Evolutionary conservation across 2,797 vertebrate species (phyloP).

Genomic region (Squalus acanthias): DNA sequence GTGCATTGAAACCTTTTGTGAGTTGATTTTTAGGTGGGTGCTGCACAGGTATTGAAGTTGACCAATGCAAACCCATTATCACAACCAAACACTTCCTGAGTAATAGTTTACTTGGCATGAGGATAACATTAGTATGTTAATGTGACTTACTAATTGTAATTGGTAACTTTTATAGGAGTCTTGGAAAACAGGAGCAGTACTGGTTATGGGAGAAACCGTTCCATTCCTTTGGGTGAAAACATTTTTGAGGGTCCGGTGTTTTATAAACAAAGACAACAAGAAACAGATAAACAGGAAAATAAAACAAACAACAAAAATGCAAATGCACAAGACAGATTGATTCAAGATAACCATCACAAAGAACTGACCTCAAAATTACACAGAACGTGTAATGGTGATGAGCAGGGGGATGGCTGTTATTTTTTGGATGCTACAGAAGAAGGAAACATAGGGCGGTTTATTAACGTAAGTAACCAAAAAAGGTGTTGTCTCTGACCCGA

Average conservation of each 20-base stretch:
- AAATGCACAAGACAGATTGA: not conserved
- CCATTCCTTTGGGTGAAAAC: not conserved
- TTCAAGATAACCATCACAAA: not conserved
- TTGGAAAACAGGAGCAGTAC: not conserved
- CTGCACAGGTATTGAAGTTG: not conserved
- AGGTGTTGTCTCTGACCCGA: not conserved
- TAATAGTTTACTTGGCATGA: not conserved
- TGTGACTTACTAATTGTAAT: not conserved
- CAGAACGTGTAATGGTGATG: not conserved
- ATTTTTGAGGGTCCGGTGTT: not conserved
- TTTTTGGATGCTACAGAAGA: conserved; percentile 80
- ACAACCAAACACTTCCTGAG: not conserved
- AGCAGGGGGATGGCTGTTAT: conserved; percentile 49
- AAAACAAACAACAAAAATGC: not conserved
- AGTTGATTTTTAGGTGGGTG: not conserved
- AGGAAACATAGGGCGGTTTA: conserved; percentile 86
- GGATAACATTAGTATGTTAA: not conserved
- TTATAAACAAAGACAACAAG: not conserved
- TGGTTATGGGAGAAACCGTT: not conserved
- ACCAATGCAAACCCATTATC: not conserved
- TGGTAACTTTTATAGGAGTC: not conserved
- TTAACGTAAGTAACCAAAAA: conserved; percentile 72
- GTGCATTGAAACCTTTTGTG: not conserved
- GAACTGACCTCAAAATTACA: not conserved
- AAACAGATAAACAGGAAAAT: not conserved